Evolutionary conservation across 2,797 vertebrate genomes (phyloP), one percentile per base, ranked within the genome.

Genomic region (Cyclura pinguis): DNA sequence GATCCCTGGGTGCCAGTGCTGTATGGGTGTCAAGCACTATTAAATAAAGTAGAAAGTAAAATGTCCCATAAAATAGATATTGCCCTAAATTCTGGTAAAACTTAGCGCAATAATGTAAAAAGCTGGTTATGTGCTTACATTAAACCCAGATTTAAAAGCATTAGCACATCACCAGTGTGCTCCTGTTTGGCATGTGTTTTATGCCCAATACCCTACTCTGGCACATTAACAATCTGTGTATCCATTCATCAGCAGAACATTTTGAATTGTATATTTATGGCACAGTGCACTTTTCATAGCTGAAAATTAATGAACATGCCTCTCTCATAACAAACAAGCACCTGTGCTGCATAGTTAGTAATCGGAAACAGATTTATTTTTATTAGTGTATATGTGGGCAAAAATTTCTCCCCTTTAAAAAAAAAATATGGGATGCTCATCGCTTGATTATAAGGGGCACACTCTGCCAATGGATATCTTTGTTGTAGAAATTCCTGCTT

Each of bases 301-400:
- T 98, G 98, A 98, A 98, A 99, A 99, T 99, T 99, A 99, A 99
- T 99, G 98, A 99, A 99, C 99, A 99, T 98, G 98, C 98, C 98
- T 99, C 98, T 98, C 98, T 98, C 97, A 98, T 98, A 99, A 98
- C 99, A 98, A 99, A 99, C 98, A 99, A 98, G 99, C 99, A 99
- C 99, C 99, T 99, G 99, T 99, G 98, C 98, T 98, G 98, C 98
- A 98, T 98, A 98, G 99, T 98, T 99, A 98, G 98, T 98, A 99
- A 99, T 99, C 99, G 98, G 98, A 99, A 99, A 98, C 98, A 98
- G 97, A 99, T 99, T 99, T 99, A 99, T 99, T 99, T 99, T 99
- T 99, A 99, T 99, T 99, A 99, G 98, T 96, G 98, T 98, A 97
- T 98, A 98, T 98, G 98, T 97, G 98, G 98, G 98, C 97, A 98